phyloP scores from a whole-genome alignment of 2,113 vertebrate genomes.

The Scalopus aquaticus region DNA sequence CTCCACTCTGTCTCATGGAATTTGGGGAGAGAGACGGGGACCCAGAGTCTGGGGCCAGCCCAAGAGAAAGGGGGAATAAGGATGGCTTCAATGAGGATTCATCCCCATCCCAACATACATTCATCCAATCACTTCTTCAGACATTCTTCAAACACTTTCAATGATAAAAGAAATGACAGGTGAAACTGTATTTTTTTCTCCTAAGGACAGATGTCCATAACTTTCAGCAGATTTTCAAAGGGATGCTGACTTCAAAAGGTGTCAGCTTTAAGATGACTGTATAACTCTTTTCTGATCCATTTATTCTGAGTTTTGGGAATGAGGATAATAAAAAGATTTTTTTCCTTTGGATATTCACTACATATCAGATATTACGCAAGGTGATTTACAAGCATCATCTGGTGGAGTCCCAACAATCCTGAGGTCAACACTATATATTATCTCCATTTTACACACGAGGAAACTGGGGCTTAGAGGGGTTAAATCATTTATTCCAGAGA shows the following conservation, averaged over 20 bases:
- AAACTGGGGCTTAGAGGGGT: not conserved
- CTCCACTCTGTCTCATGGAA: constrained; percentile 40
- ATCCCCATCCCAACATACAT: not conserved
- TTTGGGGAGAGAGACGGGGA: not conserved
- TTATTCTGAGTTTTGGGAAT: not conserved
- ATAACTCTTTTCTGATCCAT: not conserved
- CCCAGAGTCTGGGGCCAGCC: not conserved
- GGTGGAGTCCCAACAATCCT: not conserved
- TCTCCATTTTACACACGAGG: not conserved
- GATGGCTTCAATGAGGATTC: not conserved
- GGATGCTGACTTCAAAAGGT: not conserved
- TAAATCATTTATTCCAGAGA: not conserved
- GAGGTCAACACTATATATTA: not conserved
- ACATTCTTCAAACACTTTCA: not conserved
- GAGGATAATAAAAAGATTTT: constrained; percentile 36
- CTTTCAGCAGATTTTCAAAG: not conserved
- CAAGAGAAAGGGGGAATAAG: not conserved
- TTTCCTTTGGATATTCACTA: not conserved
- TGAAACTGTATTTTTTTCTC: not conserved
- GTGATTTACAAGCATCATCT: not conserved
- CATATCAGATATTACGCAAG: not conserved
- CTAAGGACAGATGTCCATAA: not conserved
- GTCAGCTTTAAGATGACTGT: not conserved
- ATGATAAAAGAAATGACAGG: not conserved
- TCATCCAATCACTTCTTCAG: not conserved